These are phyloP conservation scores for Craterocephalus amniculus DNA, from an alignment of 2,797 vertebrate genomes.

Conservation along the genomic window DNA sequence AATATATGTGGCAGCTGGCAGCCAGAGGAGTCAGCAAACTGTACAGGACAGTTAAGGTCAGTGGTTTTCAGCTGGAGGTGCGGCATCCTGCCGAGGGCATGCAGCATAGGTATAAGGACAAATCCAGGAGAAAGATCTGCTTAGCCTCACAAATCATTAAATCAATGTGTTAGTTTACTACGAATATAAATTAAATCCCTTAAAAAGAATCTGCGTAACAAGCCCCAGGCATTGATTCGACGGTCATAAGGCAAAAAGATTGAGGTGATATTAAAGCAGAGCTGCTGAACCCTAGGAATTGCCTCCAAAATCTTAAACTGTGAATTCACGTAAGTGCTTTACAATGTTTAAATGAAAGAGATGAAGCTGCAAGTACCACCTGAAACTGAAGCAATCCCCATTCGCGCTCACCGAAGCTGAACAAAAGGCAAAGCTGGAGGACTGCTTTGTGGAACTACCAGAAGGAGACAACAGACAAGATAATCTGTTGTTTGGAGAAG, in stretches of 20 bases:
- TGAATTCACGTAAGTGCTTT: background rate
- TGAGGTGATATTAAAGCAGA: background rate
- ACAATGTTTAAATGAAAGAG: background rate
- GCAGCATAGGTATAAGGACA: background rate
- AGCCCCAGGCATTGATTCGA: background rate
- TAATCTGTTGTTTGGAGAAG: slow-evolving; percentile 56
- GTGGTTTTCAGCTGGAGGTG: background rate
- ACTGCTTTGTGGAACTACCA: slow-evolving; percentile 21
- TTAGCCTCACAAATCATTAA: background rate
- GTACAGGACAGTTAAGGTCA: slow-evolving; percentile 3
- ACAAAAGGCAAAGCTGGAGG: slow-evolving; percentile 2
- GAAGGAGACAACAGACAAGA: slow-evolving; percentile 52
- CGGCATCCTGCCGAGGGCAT: background rate
- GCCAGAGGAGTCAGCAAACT: slow-evolving; percentile 18
- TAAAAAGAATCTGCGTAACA: background rate
- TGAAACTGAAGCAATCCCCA: background rate
- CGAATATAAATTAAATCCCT: background rate
- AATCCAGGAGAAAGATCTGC: background rate
- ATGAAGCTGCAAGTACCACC: background rate
- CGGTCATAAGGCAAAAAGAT: background rate
- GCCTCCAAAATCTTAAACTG: background rate
- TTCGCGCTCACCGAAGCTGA: slow-evolving; percentile 4
- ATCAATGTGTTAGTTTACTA: background rate
- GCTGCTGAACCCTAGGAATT: background rate
- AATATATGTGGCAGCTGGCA: slow-evolving; percentile 15